Base-by-base conservation (phyloP, 2,888 invertebrate genomes). In the Tetranychus truncatus region DNA sequence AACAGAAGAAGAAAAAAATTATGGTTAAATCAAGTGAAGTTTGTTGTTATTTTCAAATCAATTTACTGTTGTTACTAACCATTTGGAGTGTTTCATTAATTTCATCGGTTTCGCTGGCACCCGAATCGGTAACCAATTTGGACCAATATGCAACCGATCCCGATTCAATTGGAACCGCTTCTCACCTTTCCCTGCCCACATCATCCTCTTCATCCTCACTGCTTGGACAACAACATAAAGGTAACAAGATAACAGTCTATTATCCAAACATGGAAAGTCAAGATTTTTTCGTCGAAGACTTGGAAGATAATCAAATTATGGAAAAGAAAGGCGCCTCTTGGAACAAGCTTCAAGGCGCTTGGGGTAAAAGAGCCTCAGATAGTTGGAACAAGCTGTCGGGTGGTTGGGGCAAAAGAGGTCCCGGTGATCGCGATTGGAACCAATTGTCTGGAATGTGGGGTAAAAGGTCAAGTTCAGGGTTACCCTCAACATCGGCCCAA, bases 371-470 rank as follows among this genome's bases (percentile, higher is more conserved):
- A 73, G 75, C 75, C 55, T 55, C 55, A 8, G 72, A 76, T 34
- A 69, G 34, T 34, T 76, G 76, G 76, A 76, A 76, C 44, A 76
- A 76, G 69, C 20, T 76, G 7, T 75, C 75, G 1, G 75, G 74
- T 1, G 76, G 73, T 21, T 76, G 76, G 76, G 76, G 76, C 71
- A 75, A 66, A 69, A 9, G 69, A 44, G 65, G 65, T 71, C 45
- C 46, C 8, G 55, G 55, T 15, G 55, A 55, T 6, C 55, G 55
- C 9, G 55, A 55, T 55, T 76, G 76, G 76, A 76, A 76, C 65
- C 71, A 76, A 44, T 24, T 76, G 11, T 73, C 72, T 44, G 76
- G 75, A 46, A 75, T 76, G 76, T 76, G 76, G 76, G 76, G 76
- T 18, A 76, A 75, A 45, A 72, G 74, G 34, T 65, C 75, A 15